A percentile compares a stretch with the other conserved stretches of the same genome.
phyloP scores from a whole-genome alignment of 2,797 vertebrate genomes.

The Erpetoichthys calabaricus region DNA sequence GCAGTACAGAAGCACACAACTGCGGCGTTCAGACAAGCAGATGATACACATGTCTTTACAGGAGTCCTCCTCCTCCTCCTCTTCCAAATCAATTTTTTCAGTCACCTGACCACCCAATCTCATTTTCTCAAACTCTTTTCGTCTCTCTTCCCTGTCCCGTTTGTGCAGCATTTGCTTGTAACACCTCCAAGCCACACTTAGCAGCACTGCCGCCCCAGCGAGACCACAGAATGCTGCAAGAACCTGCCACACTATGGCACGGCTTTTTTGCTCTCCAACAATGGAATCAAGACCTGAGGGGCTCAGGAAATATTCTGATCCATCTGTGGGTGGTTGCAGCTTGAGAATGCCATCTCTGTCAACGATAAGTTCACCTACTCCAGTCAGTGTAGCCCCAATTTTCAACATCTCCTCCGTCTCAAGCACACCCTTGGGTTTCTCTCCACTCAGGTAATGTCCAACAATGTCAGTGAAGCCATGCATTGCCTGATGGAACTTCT shows the following conservation, averaged over 20 bases:
- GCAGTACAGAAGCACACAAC: constrained; percentile 64
- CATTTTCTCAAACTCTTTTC: constrained; percentile 32
- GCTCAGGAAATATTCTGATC: constrained; percentile 55
- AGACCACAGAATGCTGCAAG: constrained; percentile 35
- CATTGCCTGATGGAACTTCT: constrained; percentile 65
- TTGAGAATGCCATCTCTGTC: constrained; percentile 50
- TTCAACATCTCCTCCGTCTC: constrained; percentile 78
- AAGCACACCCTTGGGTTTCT: constrained; percentile 74
- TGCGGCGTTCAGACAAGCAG: constrained; percentile 52
- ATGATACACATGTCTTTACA: constrained; percentile 52
- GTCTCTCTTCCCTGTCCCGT: constrained; percentile 34
- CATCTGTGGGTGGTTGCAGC: constrained; percentile 54
- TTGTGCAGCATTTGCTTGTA: constrained; percentile 29
- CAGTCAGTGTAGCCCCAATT: constrained; percentile 60
- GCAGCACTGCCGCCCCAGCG: constrained; percentile 31
- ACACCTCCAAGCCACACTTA: constrained; percentile 42
- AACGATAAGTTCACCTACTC: constrained; percentile 59
- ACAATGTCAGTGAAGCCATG: constrained; percentile 55
- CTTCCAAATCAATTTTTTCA: constrained; percentile 6
- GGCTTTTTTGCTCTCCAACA: constrained; percentile 36
- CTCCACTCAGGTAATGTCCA: constrained; percentile 65
- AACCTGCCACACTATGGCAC: constrained; percentile 43
- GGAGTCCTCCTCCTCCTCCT: background rate
- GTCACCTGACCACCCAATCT: constrained; percentile 1
- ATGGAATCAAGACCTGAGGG: constrained; percentile 54